Percentiles rank a stretch among this genome's conserved stretches.
Evolutionary conservation across 2,797 vertebrate species (phyloP).

Genomic region (Avahi laniger): DNA sequence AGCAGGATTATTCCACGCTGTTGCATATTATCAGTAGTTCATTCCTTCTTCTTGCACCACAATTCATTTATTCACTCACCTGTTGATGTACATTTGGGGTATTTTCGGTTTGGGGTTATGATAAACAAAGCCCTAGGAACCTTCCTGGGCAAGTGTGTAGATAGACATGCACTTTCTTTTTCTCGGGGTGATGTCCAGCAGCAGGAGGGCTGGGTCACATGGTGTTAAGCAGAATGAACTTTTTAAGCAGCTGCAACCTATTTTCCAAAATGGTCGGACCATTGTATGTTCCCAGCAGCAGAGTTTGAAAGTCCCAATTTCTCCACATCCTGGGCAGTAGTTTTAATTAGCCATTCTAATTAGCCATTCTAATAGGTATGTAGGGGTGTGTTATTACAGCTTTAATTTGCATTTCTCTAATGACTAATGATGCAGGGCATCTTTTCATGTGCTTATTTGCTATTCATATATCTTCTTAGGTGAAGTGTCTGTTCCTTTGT

Average conservation of each 20-base stretch:
- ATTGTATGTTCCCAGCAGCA: background rate
- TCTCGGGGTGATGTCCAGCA: background rate
- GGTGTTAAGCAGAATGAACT: background rate
- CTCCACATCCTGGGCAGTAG: background rate
- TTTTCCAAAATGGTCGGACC: background rate
- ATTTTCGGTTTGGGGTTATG: background rate
- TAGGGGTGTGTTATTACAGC: background rate
- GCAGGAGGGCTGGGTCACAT: background rate
- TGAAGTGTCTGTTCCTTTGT: background rate
- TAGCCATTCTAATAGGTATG: background rate
- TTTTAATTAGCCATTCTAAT: background rate
- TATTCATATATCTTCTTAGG: background rate
- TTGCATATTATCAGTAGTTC: background rate
- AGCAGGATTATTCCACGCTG: background rate
- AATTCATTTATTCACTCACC: background rate
- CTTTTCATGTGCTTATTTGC: background rate
- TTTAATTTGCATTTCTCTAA: background rate
- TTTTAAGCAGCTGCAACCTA: background rate
- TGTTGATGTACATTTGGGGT: background rate
- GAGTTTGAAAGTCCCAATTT: background rate
- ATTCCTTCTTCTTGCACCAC: background rate
- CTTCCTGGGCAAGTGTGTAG: background rate
- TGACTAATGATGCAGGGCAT: background rate
- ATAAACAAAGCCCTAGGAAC: background rate
- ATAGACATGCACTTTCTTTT: background rate